These are phyloP conservation scores for Andrena chrysosceles DNA, from an alignment of 2,888 invertebrate species.

Conservation along the genomic window DNA sequence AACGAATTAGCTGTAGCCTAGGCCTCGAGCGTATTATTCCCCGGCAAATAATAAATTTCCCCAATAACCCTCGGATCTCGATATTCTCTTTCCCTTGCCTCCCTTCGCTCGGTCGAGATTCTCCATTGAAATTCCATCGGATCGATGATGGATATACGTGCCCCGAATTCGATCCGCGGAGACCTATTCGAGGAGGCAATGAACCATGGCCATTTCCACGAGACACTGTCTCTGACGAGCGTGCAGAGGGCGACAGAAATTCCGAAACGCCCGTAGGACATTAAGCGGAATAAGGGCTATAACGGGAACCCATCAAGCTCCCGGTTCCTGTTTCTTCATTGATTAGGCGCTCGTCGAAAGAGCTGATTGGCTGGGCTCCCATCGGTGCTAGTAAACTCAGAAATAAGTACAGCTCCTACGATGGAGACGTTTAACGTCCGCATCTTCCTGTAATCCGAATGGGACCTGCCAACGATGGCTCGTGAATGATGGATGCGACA, in stretches of 20 bases:
- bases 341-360: constrained; percentile 36
- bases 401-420: neutral
- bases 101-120: neutral
- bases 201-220: neutral
- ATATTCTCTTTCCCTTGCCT: neutral
- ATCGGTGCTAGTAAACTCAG: neutral
- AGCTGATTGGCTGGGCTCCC: constrained; percentile 25
- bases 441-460: neutral
- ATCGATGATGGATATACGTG: constrained; percentile 17
- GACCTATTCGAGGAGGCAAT: neutral
- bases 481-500: neutral
- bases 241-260: neutral
- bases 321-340: constrained; percentile 23
- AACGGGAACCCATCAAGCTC: constrained; percentile 17
- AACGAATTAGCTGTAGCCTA: neutral
- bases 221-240: neutral
- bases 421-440: constrained; percentile 19
- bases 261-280: constrained; percentile 1
- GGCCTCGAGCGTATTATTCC: neutral
- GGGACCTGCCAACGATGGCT: neutral
- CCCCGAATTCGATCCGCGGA: constrained; percentile 12
- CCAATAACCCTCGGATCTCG: neutral
- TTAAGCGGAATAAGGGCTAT: constrained; percentile 24
- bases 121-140: neutral
- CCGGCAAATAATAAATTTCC: neutral